Evolutionary conservation across 2,888 invertebrate species (phyloP), one percentile per base, ranked within the genome.

Genomic region (Plusia festucae): DNA sequence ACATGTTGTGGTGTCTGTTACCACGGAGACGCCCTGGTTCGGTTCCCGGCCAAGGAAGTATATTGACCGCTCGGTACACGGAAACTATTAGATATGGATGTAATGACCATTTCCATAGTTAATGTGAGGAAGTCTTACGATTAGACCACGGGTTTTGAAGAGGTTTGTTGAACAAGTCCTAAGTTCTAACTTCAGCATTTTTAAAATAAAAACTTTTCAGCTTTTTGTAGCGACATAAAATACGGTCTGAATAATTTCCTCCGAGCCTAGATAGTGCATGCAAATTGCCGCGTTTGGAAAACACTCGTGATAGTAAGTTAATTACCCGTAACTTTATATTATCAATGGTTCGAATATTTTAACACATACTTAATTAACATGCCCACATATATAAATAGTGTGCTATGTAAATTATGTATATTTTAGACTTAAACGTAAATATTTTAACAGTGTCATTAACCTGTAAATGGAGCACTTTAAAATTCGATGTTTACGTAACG

Each of bases 21-120:
- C 80, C 83, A 86, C 85, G 79, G 85, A 59, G 61, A 90, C 86
- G 89, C 82, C 91, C 90, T 73, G 89, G 83, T 86, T 87, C 83
- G 78, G 77, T 67, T 88, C 84, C 87, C 83, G 86, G 84, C 85
- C 86, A 87, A 86, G 87, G 86, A 77, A 78, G 80, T 20, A 44
- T 76, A 79, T 81, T 81, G 79, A 79, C 70, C 79, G 68, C 55
- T 18, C 53, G 54, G 51, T 56, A 60, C 13, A 22, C 46, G 58
- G 61, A 56, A 58, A 30, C 22, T 22, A 71, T 49, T 55, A 22
- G 24, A 30, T 44, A 52, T n/a, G 4, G 55, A 30, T 4, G 7
- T 22, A 44, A 51, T 57, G 32, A 15, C 9, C 32, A 24, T 0
- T 16, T 27, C n/a, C 6, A 13, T 13, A 9, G 11, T 46, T 9